Evolutionary conservation across 2,113 vertebrate genomes (phyloP).

Genomic region (Gadus macrocephalus): DNA sequence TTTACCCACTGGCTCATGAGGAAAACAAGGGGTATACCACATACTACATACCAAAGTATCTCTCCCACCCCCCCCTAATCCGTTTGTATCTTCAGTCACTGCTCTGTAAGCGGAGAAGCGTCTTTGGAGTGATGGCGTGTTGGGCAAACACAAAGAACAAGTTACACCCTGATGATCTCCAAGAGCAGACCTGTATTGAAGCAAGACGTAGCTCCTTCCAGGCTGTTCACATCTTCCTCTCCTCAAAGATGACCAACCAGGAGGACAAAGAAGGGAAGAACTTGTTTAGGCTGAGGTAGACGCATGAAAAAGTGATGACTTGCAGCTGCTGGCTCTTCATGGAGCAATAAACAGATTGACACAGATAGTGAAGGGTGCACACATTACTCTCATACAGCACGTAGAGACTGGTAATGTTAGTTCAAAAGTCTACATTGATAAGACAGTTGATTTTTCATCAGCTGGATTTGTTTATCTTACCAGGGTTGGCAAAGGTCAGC

Average conservation of each 20-base stretch:
- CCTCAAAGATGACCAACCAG: conserved; percentile 22
- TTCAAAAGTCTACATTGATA: conserved; percentile 57
- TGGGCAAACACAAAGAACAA: conserved; percentile 57
- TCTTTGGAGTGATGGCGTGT: conserved; percentile 24
- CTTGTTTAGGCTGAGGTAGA: conserved; percentile 12
- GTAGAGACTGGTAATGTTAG: conserved; percentile 47
- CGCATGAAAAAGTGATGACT: conserved; percentile 48
- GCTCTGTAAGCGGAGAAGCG: not conserved
- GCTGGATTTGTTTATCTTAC: conserved; percentile 38
- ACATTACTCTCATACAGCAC: conserved; percentile 36
- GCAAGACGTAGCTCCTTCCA: conserved; percentile 44
- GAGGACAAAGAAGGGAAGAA: not conserved
- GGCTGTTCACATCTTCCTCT: conserved; percentile 55
- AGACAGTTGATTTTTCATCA: conserved; percentile 49
- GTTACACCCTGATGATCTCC: conserved; percentile 54
- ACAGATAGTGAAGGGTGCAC: conserved; percentile 5
- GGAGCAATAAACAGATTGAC: conserved; percentile 45
- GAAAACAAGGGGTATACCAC: too few relatives aligned
- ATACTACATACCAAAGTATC: too few relatives aligned
- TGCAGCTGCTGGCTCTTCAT: conserved; percentile 58
- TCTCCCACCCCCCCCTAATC: not conserved
- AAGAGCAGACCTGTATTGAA: conserved; percentile 60
- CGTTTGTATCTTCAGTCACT: not conserved
- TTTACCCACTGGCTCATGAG: too few relatives aligned
- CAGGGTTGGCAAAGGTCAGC: conserved; percentile 29